Conservation (phyloP, 2,797 vertebrate genomes). For the Oryzias dopingdopingensis region DNA sequence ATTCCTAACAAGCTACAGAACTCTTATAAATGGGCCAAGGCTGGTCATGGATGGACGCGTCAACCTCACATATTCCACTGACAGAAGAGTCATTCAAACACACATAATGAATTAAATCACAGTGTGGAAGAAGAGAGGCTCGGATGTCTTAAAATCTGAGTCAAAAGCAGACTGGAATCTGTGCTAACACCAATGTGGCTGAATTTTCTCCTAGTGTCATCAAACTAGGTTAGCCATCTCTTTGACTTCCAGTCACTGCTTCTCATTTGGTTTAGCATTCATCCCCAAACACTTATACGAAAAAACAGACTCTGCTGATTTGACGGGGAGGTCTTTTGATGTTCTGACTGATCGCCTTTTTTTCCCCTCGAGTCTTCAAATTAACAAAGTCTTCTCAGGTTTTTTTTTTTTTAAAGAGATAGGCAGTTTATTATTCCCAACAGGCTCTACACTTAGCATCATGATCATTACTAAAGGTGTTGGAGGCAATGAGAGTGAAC, state of each 20-base stretch:
- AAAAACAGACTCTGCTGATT: slow-evolving; percentile 64
- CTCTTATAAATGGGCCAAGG: slow-evolving; percentile 61
- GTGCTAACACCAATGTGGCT: slow-evolving; percentile 37
- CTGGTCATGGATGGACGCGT: slow-evolving; percentile 67
- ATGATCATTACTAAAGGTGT: slow-evolving; percentile 67
- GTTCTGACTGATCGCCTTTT: slow-evolving; percentile 53
- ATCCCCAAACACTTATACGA: slow-evolving; percentile 57
- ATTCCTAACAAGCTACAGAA: slow-evolving; percentile 74
- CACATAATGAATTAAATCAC: slow-evolving; percentile 73
- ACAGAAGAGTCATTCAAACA: slow-evolving; percentile 68
- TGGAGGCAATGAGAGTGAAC: slow-evolving; percentile 59
- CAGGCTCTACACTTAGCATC: slow-evolving; percentile 56
- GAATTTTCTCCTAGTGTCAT: slow-evolving; percentile 54
- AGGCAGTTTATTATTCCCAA: slow-evolving; percentile 58
- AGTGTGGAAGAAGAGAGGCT: slow-evolving; percentile 35
- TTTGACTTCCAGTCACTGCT: slow-evolving; percentile 29
- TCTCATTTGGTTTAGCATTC: slow-evolving; percentile 63
- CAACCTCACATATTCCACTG: slow-evolving; percentile 60
- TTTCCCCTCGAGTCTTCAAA: slow-evolving; percentile 59
- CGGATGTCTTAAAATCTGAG: slow-evolving; percentile 36
- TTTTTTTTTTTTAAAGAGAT: slow-evolving; percentile 36
- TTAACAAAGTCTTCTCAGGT: slow-evolving; percentile 57
- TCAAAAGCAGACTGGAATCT: slow-evolving; percentile 52
- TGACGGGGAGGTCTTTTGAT: slow-evolving; percentile 69
- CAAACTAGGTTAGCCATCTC: slow-evolving; percentile 53